A percentile compares a stretch with the other conserved stretches of the same genome.
These are phyloP conservation scores for Hylyphantes graminicola DNA, from an alignment of 1,140 invertebrate genomes.

Conservation along the genomic window DNA sequence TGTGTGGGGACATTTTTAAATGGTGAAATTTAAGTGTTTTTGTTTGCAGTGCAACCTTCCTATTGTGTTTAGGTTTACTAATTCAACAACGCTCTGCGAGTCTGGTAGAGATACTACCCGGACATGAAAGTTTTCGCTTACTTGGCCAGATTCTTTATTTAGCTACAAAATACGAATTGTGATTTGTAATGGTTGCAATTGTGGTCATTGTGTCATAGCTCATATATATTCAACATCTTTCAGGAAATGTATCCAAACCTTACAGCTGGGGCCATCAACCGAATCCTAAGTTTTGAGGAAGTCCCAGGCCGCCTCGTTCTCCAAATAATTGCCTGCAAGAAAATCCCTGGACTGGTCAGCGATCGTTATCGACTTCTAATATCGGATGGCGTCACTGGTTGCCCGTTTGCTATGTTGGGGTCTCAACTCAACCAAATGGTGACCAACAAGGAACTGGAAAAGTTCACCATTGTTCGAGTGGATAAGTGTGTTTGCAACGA, in stretches of 20 bases:
- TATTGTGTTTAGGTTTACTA: no score
- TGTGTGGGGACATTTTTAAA: no score
- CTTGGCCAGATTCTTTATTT: no score
- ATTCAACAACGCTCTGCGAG: no score
- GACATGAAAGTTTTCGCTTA: no score
- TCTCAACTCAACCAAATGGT: constrained; percentile 86
- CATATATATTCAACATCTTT: background rate
- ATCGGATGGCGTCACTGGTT: constrained; percentile 85
- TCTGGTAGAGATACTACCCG: no score
- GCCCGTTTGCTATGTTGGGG: constrained; percentile 91
- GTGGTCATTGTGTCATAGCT: no score
- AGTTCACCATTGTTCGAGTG: constrained; percentile 81
- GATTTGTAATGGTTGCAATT: no score
- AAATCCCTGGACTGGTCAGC: constrained; percentile 74
- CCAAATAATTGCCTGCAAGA: constrained; percentile 73
- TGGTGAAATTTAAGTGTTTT: no score
- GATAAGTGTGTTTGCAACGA: constrained; percentile 84
- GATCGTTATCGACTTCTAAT: constrained; percentile 85
- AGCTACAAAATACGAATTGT: no score
- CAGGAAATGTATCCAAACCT: constrained; percentile 20
- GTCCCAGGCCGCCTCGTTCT: constrained; percentile 52
- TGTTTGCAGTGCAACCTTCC: no score
- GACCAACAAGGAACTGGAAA: constrained; percentile 76
- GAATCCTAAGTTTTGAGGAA: constrained; percentile 39
- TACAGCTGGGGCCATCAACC: constrained; percentile 25